phyloP scores from a whole-genome alignment of 2,113 vertebrate genomes.

The Alouatta palliata region DNA sequence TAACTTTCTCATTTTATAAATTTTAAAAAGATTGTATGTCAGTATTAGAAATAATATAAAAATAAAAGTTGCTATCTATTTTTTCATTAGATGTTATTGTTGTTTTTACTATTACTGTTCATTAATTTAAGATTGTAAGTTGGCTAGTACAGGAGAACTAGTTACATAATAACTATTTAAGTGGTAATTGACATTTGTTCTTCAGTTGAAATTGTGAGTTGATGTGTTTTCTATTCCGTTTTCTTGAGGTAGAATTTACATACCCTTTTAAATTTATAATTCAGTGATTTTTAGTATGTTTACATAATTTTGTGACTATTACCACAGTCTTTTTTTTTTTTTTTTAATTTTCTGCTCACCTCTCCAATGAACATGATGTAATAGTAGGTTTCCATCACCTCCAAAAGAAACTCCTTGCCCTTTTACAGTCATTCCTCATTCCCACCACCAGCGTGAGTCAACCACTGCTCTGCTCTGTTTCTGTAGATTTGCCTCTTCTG shows the following conservation, averaged over 20 bases:
- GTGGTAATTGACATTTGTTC: slow-evolving; percentile 46
- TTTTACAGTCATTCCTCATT: not conserved
- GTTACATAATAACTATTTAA: slow-evolving; percentile 40
- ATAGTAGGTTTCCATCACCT: not conserved
- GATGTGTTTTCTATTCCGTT: slow-evolving; percentile 6
- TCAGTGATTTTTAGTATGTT: not conserved
- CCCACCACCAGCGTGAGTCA: not conserved
- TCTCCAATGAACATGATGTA: not conserved
- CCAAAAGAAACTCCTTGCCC: slow-evolving; percentile 21
- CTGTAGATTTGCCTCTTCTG: slow-evolving; percentile 36
- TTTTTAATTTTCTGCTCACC: too few species aligned
- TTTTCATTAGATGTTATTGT: slow-evolving; percentile 39
- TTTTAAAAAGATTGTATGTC: not conserved
- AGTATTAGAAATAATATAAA: not conserved
- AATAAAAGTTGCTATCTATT: slow-evolving; percentile 7
- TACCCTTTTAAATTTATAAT: not conserved
- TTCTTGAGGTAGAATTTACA: not conserved
- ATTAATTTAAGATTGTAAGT: slow-evolving; percentile 30
- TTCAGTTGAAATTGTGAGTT: slow-evolving; percentile 35
- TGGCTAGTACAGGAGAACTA: slow-evolving; percentile 11
- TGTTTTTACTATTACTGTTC: not conserved
- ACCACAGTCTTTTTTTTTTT: not conserved
- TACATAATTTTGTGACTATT: slow-evolving; percentile 31
- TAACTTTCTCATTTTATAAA: slow-evolving; percentile 39
- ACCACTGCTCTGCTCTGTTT: not conserved